Evolutionary conservation across 1,140 invertebrate genomes (phyloP).

Genomic region (Pseudomyrmex concolor): DNA sequence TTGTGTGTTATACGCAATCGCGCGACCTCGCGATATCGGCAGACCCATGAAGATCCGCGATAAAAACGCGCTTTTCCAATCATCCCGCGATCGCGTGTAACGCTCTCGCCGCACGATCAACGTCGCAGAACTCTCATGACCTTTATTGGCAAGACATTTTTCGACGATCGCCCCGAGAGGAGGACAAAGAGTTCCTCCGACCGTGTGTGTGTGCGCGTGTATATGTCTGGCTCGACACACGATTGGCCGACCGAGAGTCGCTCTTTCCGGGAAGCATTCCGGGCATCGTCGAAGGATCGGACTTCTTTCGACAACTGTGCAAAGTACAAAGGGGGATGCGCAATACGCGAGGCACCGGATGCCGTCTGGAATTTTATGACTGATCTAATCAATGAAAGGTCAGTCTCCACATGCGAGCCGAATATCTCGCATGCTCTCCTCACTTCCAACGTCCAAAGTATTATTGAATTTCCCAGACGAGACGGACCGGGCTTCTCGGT

Average conservation of each 20-base stretch:
- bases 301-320: conserved; percentile 58
- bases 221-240: neutral
- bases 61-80: neutral
- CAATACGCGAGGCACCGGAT: conserved; percentile 45
- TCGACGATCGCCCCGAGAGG: conserved; percentile 21
- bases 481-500: conserved; percentile 43
- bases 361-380: conserved; percentile 54
- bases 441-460: conserved; percentile 51
- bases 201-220: too few species aligned
- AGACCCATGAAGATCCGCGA: neutral
- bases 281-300: conserved; percentile 27
- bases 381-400: conserved; percentile 62
- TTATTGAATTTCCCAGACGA: conserved; percentile 61
- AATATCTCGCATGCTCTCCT: conserved; percentile 55
- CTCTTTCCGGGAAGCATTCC: conserved; percentile 26
- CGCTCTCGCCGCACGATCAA: neutral
- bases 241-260: neutral
- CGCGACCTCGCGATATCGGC: neutral
- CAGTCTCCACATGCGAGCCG: conserved; percentile 49
- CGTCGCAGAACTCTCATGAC: conserved; percentile 1
- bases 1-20: too few species aligned
- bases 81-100: neutral
- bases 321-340: conserved; percentile 55
- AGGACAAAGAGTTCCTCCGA: conserved; percentile 24
- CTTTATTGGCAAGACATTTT: conserved; percentile 51